Evolutionary conservation across 2,113 vertebrate genomes (phyloP), one percentile per base, ranked within the genome.

Genomic region (Oncorhynchus clarkii): DNA sequence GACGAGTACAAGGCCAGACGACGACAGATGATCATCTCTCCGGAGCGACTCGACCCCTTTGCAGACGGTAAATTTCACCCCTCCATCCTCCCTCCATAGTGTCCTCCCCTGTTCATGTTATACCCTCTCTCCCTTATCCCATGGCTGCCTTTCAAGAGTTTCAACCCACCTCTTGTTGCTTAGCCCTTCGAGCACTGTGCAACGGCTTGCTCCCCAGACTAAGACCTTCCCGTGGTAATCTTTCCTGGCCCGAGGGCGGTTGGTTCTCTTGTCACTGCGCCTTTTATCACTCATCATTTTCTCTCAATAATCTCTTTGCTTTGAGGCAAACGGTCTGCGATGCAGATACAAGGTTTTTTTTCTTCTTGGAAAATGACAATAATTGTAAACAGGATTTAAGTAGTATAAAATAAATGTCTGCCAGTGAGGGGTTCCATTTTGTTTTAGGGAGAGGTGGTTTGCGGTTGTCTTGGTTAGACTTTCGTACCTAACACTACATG

Each of bases 11-110:
- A 99, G 95, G 94, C 94, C 79, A 95, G 97, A 69, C 96, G 97
- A 82, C 90, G 95, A 90, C 96, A 96, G 93, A 98, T 98, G 97
- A 99, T 99, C 91, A 99, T 99, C 95, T 99, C 98, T 7, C 98
- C 98, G 16, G 98, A 99, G 86, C 97, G 97, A 71, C 97, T 96
- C 71, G 98, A 99, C 92, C 98, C 98, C 12, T 99, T 99, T 93
- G 97, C 97, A 96, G 98, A 99, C 83, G 98, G 98, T 99, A 99
- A 98, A 92, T 91, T 82, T 80, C 8, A 26, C 75, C 72, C 34
- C 65, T 79, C 67, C 48, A 65, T 73, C 70, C 64, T 79, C 54
- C 75, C 79, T 76, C 80, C 79, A 78, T 51, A 74, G 73, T 75
- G 84, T 75, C 66, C 48, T 66, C 70, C 66, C 22, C 13, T 73